These are phyloP conservation scores for Resseliella maxima DNA, from an alignment of 2,888 invertebrate species.

Conservation along the genomic window DNA sequence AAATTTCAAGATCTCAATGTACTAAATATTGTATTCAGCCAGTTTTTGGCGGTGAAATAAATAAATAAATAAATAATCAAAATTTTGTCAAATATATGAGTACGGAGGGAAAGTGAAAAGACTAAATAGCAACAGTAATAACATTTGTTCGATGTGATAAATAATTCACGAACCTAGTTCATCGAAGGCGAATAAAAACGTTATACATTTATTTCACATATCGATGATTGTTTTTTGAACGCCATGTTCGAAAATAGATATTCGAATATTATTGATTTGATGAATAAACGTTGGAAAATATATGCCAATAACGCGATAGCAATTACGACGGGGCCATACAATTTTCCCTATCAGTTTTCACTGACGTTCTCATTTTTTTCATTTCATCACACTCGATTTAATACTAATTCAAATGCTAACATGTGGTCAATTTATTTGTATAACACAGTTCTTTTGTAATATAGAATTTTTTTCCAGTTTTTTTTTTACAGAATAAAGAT, in stretches of 20 bases:
- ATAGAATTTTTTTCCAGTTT: background rate
- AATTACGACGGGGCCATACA: background rate
- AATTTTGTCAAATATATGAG: too few relatives aligned
- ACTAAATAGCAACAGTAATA: background rate
- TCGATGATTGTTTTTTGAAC: constrained; percentile 3
- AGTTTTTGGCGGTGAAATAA: too few relatives aligned
- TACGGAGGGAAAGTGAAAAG: background rate
- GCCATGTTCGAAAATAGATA: constrained; percentile 29
- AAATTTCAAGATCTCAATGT: too few relatives aligned
- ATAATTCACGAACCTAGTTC: constrained; percentile 17
- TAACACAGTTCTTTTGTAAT: background rate
- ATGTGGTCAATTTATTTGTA: constrained; percentile 42
- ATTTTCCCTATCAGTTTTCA: background rate
- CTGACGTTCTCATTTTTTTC: background rate
- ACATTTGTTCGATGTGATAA: background rate
- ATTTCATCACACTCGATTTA: background rate
- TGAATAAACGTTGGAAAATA: constrained; percentile 28
- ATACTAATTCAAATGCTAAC: background rate
- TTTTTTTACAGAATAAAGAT: background rate
- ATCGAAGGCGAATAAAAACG: constrained; percentile 26
- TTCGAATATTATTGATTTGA: constrained; percentile 31
- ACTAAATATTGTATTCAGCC: too few relatives aligned
- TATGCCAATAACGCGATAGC: constrained; percentile 35
- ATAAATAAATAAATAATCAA: too few relatives aligned
- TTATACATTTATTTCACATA: constrained; percentile 1